Evolutionary conservation across 37 sponge, comb jelly and placozoan species (phyloP).

Genomic region (Theonella swinhoei): DNA sequence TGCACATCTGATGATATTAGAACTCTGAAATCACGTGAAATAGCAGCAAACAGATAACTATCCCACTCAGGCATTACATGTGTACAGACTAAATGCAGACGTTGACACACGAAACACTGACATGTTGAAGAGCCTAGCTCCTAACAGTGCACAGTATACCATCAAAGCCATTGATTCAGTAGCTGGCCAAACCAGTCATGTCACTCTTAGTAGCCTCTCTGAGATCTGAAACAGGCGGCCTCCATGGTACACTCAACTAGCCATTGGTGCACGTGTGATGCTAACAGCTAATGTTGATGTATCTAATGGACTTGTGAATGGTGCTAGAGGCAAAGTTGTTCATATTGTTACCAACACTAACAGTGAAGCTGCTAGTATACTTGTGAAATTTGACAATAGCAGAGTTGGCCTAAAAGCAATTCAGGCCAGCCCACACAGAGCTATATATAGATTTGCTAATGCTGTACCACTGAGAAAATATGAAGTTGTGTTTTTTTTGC

Average conservation of each 20-base stretch:
- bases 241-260: slow-evolving; percentile 41
- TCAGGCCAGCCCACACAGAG: slow-evolving; percentile 20
- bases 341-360: too few relatives aligned
- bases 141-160: slow-evolving; percentile 6
- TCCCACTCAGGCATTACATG: slow-evolving; percentile 49
- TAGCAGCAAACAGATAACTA: slow-evolving; percentile 14
- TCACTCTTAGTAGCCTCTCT: slow-evolving; percentile 6
- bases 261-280: slow-evolving; percentile 40
- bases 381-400: slow-evolving; percentile 50
- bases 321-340: neutral
- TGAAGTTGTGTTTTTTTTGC: slow-evolving; percentile 42
- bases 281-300: slow-evolving; percentile 52
- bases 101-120: slow-evolving; percentile 19
- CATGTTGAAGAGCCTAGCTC: slow-evolving; percentile 29
- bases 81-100: slow-evolving; percentile 34
- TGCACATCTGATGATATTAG: slow-evolving; percentile 47
- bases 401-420: slow-evolving; percentile 28
- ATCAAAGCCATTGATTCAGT: slow-evolving; percentile 29
- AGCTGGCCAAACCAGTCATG: slow-evolving; percentile 36
- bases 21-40: slow-evolving; percentile 11
- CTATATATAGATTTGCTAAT: neutral
- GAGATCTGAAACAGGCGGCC: slow-evolving; percentile 35
- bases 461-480: slow-evolving; percentile 37
- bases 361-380: slow-evolving; percentile 24
- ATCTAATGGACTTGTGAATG: slow-evolving; percentile 15